Percentiles rank a stretch among this genome's conserved stretches.
These are phyloP conservation scores for Rhogogaster chlorosoma DNA, from an alignment of 2,888 invertebrate genomes.

Conservation along the genomic window DNA sequence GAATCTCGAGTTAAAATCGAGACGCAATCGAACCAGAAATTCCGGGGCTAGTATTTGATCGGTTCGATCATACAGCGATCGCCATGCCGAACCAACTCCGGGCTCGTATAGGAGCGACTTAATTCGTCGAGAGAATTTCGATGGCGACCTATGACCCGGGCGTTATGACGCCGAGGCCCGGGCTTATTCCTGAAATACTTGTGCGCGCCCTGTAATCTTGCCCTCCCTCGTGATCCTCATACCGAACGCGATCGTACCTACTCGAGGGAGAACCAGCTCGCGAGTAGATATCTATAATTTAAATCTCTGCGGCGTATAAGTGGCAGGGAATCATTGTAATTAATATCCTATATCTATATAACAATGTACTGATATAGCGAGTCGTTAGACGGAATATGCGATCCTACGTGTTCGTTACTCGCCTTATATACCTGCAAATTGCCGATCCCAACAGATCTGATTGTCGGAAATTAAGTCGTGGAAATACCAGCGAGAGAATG, in stretches of 20 bases:
- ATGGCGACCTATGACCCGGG: slow-evolving; percentile 65
- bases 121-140: slow-evolving; percentile 54
- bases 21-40: slow-evolving; percentile 10
- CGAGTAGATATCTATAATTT: slow-evolving; percentile 69
- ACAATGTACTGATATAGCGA: slow-evolving; percentile 38
- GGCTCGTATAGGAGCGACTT: slow-evolving; percentile 1
- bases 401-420: slow-evolving; percentile 35
- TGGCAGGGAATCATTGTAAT: slow-evolving; percentile 71
- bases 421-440: slow-evolving; percentile 4
- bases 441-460: not conserved
- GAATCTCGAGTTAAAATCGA: not conserved
- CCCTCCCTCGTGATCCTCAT: slow-evolving; percentile 13
- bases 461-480: slow-evolving; percentile 1
- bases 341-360: slow-evolving; percentile 64
- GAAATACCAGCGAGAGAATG: slow-evolving; percentile 9
- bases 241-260: slow-evolving; percentile 12
- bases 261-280: slow-evolving; percentile 36
- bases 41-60: slow-evolving; percentile 1
- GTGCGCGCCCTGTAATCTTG: slow-evolving; percentile 52
- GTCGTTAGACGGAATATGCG: slow-evolving; percentile 39
- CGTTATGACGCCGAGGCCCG: slow-evolving; percentile 47
- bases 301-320: slow-evolving; percentile 68
- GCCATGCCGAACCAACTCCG: not conserved
- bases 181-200: slow-evolving; percentile 68
- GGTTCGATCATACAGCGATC: slow-evolving; percentile 18